These are phyloP conservation scores for Egretta garzetta DNA, from an alignment of 2,113 vertebrate genomes.

Conservation along the genomic window DNA sequence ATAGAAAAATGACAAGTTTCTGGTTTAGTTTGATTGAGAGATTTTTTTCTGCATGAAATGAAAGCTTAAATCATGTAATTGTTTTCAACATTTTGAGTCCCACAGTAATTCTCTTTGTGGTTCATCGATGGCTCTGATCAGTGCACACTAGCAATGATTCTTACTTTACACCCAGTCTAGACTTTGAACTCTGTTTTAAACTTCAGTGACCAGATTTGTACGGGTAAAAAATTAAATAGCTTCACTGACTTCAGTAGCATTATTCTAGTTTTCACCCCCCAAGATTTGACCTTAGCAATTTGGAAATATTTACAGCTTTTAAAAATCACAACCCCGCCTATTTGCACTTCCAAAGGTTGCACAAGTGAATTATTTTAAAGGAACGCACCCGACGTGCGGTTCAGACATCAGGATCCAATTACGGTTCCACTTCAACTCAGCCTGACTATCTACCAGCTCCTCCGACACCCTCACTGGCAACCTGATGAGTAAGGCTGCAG, in stretches of 20 bases:
- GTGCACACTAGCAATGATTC: background rate
- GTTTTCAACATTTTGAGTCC: background rate
- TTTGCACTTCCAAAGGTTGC: background rate
- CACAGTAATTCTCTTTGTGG: background rate
- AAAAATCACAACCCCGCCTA: background rate
- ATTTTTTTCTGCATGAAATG: background rate
- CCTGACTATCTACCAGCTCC: background rate
- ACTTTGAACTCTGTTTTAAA: background rate
- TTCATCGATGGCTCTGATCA: background rate
- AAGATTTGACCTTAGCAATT: background rate
- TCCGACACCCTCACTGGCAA: background rate
- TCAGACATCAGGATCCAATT: background rate
- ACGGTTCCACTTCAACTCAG: background rate
- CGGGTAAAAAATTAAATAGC: background rate
- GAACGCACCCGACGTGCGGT: fast-evolving
- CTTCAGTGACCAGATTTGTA: background rate
- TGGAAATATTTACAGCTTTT: background rate
- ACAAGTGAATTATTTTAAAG: background rate
- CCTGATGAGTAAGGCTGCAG: background rate
- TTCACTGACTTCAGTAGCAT: background rate
- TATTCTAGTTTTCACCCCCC: background rate
- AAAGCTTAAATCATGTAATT: background rate
- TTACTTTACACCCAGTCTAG: background rate
- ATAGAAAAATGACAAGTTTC: background rate
- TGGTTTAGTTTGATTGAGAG: background rate